phyloP scores from a whole-genome alignment of 2,888 invertebrate species.

The Gordius sp. region DNA sequence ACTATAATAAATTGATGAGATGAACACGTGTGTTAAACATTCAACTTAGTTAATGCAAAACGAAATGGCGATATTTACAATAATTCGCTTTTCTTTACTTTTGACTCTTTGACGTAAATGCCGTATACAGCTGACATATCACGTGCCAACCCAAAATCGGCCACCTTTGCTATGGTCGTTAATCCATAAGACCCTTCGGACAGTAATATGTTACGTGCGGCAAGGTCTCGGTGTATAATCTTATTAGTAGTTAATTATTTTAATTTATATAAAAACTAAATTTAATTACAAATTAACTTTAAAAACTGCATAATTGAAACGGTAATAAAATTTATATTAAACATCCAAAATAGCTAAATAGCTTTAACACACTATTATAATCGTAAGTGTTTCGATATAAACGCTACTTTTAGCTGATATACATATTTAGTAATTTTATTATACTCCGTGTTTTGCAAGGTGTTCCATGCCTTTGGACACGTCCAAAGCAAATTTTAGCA shows the following conservation, averaged over 20 bases:
- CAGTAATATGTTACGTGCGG: neutral
- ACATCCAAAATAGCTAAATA: too few relatives aligned
- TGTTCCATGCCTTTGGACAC: constrained; percentile 9
- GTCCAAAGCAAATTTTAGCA: constrained; percentile 4
- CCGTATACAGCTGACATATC: constrained; percentile 14
- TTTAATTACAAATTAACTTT: too few relatives aligned
- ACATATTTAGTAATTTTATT: neutral
- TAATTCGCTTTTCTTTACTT: neutral
- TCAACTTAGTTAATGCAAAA: too few relatives aligned
- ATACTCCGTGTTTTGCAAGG: constrained; percentile 4
- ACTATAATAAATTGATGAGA: too few relatives aligned
- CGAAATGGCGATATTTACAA: too few relatives aligned
- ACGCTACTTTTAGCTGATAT: neutral
- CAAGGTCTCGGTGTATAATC: neutral
- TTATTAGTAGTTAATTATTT: neutral
- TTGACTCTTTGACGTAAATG: constrained; percentile 6
- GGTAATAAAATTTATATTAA: too few relatives aligned
- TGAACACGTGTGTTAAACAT: too few relatives aligned
- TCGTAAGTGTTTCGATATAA: neutral
- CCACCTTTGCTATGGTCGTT: constrained; percentile 2
- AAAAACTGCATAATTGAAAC: too few relatives aligned
- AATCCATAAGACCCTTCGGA: constrained; percentile 5
- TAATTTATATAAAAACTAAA: too few relatives aligned
- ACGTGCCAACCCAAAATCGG: constrained; percentile 7
- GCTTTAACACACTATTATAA: too few relatives aligned